phyloP scores from a whole-genome alignment of 2,113 vertebrate genomes.

The Bungarus multicinctus region DNA sequence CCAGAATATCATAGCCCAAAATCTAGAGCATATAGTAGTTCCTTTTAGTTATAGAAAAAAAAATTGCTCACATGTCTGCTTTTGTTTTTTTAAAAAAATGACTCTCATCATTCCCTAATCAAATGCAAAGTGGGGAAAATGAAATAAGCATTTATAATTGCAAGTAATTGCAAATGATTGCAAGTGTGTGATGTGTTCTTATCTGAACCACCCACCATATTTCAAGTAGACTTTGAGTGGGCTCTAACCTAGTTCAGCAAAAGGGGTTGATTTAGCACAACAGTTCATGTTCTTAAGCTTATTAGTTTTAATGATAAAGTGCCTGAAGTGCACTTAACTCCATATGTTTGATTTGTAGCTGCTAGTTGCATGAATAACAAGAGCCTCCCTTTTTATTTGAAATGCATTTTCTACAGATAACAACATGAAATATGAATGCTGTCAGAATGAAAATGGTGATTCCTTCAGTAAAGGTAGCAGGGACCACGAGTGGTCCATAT shows the following conservation, averaged over 20 bases:
- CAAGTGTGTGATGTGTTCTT: not conserved
- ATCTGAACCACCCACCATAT: not conserved
- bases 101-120: not conserved
- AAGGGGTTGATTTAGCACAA: no score
- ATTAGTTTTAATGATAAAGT: not conserved
- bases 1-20: not conserved
- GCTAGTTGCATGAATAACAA: not conserved
- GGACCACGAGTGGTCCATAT: not conserved
- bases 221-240: not conserved
- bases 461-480: not conserved
- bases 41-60: not conserved
- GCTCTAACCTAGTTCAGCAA: constrained; percentile 4
- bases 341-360: not conserved
- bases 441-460: not conserved
- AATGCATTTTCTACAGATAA: not conserved
- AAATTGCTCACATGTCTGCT: not conserved
- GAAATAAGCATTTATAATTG: constrained; percentile 1
- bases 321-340: not conserved
- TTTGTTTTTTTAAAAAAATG: not conserved
- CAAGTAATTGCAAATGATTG: not conserved
- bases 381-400: not conserved
- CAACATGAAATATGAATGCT: not conserved
- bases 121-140: not conserved
- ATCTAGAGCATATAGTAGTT: no score
- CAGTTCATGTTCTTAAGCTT: not conserved